Evolutionary conservation across 2,888 invertebrate species (phyloP).

Genomic region (Ephialtes manifestator): DNA sequence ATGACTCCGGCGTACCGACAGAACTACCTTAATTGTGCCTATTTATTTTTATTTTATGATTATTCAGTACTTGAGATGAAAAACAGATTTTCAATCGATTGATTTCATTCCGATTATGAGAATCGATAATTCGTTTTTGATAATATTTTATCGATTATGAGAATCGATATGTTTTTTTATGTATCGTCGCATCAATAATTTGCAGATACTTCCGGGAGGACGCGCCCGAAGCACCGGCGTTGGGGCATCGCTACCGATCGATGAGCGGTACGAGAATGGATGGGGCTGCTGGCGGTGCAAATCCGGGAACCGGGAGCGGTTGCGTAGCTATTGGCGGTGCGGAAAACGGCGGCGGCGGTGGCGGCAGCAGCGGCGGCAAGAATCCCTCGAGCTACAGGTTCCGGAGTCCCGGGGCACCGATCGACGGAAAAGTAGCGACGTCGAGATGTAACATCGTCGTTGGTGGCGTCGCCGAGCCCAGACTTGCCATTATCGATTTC

Average conservation of each 20-base stretch:
- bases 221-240: conserved; percentile 71
- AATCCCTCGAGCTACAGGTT: conserved; percentile 81
- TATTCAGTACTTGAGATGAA: too few species aligned
- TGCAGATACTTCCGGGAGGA: conserved; percentile 82
- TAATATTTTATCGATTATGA: too few species aligned
- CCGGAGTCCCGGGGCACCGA: conserved; percentile 80
- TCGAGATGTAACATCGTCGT: conserved; percentile 75
- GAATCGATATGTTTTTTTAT: too few species aligned
- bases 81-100: too few species aligned
- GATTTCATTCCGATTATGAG: too few species aligned
- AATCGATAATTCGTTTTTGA: too few species aligned
- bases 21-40: too few species aligned
- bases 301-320: conserved; percentile 73
- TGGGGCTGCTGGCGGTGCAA: conserved; percentile 66
- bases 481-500: conserved; percentile 91
- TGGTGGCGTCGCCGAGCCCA: conserved; percentile 85
- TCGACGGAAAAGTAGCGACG: conserved; percentile 75
- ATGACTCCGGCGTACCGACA: too few species aligned
- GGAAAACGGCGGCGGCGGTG: conserved; percentile 14
- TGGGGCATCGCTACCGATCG: conserved; percentile 81
- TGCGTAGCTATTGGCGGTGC: conserved; percentile 70
- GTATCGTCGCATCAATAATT: too few species aligned
- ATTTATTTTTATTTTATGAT: too few species aligned
- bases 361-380: conserved; percentile 74
- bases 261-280: conserved; percentile 82